phyloP scores from a whole-genome alignment of 2,113 vertebrate genomes.

The Hypocryptadius cinnamomeus region DNA sequence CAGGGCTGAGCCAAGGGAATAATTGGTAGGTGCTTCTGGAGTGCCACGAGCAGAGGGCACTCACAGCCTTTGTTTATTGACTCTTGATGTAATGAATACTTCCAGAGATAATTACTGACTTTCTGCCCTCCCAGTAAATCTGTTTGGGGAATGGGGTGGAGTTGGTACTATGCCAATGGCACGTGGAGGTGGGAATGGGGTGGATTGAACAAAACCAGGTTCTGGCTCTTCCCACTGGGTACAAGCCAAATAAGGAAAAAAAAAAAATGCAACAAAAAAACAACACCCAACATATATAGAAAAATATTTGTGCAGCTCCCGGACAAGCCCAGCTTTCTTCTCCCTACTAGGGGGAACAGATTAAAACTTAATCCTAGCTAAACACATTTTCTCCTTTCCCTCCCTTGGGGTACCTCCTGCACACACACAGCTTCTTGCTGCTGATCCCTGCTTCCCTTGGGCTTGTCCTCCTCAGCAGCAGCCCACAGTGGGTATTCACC shows the following conservation, averaged over 20 bases:
- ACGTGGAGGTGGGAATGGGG: background rate
- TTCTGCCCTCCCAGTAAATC: background rate
- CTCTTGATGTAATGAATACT: conserved; percentile 20
- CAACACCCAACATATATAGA: background rate
- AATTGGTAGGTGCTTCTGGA: conserved; percentile 28
- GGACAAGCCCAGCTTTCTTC: background rate
- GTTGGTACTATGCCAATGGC: fast-evolving
- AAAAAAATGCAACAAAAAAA: no score
- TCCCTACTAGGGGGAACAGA: background rate
- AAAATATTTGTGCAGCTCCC: background rate
- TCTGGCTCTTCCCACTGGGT: fast-evolving
- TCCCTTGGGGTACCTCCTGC: background rate
- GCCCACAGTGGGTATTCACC: background rate
- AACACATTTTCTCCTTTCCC: conserved; percentile 4
- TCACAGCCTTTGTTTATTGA: conserved; percentile 23
- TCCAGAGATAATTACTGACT: conserved; percentile 12
- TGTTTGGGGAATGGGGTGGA: background rate
- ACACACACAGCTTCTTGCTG: background rate
- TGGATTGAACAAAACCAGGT: background rate
- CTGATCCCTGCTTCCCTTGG: background rate
- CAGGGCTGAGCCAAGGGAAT: background rate
- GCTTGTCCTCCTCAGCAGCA: background rate
- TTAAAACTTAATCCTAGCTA: conserved; percentile 23
- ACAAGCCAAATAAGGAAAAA: background rate
- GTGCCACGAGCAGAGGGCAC: conserved; percentile 5